These are phyloP conservation scores for Cylindroiulus punctatus DNA, from an alignment of 2,888 invertebrate species.

Conservation along the genomic window DNA sequence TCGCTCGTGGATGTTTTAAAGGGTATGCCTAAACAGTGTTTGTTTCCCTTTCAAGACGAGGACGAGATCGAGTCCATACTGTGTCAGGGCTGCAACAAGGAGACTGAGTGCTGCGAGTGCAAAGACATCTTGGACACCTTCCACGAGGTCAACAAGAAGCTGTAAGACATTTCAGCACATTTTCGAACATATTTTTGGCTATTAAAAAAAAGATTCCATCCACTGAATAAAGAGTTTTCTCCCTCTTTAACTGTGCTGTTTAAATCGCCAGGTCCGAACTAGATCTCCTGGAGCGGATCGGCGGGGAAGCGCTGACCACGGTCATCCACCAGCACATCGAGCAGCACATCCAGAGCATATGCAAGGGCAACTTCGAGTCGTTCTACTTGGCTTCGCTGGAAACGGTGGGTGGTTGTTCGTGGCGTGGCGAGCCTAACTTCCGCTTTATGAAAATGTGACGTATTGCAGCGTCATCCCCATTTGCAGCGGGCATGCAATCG, in stretches of 20 bases:
- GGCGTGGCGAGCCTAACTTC: too few species aligned
- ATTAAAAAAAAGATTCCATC: conserved; percentile 55
- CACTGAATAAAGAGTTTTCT: conserved; percentile 45
- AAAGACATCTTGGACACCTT: conserved; percentile 76
- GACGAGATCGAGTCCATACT: conserved; percentile 72
- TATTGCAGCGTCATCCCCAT: too few species aligned
- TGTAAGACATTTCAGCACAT: too few species aligned
- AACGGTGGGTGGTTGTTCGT: conserved; percentile 68
- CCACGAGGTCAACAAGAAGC: conserved; percentile 79
- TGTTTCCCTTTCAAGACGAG: conserved; percentile 61
- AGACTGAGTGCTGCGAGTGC: conserved; percentile 73
- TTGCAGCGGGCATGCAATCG: too few species aligned
- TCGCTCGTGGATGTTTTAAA: not conserved
- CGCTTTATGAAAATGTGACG: too few species aligned
- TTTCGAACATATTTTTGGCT: too few species aligned
- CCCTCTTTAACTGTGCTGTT: conserved; percentile 39
- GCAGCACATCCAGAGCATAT: conserved; percentile 82
- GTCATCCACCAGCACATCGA: conserved; percentile 86
- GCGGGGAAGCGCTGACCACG: conserved; percentile 77
- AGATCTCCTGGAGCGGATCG: conserved; percentile 79
- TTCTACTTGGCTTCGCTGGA: conserved; percentile 81
- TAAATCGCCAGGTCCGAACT: conserved; percentile 71
- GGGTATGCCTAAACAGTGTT: not conserved
- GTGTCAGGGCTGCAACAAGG: conserved; percentile 79
- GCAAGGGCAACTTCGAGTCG: conserved; percentile 86